Evolutionary conservation across 2,113 vertebrate genomes (phyloP).

Genomic region (Coreoperca whiteheadi): DNA sequence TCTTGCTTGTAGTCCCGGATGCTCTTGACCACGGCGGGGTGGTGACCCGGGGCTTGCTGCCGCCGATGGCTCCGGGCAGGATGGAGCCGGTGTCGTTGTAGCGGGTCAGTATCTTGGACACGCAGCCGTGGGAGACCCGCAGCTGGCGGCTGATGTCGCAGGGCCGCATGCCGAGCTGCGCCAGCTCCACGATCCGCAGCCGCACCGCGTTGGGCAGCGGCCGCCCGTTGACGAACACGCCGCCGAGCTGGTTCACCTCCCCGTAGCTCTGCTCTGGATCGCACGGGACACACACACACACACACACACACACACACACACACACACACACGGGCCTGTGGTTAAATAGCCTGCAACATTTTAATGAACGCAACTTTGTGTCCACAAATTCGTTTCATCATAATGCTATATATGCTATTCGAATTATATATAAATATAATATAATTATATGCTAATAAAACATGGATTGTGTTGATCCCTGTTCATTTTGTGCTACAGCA

Average conservation of each 20-base stretch:
- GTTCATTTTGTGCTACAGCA: not conserved
- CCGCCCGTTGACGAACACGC: conserved; percentile 93
- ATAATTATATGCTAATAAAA: too few species aligned
- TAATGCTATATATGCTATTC: too few species aligned
- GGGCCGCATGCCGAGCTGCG: conserved; percentile 93
- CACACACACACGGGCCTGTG: too few species aligned
- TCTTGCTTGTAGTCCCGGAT: conserved; percentile 93
- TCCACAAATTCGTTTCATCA: too few species aligned
- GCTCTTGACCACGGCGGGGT: conserved; percentile 92
- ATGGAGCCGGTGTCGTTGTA: conserved; percentile 96
- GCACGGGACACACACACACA: not conserved
- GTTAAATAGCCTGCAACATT: too few species aligned
- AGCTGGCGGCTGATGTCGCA: conserved; percentile 93
- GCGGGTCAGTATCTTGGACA: conserved; percentile 86
- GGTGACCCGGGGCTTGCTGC: conserved; percentile 94
- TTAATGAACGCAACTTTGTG: too few species aligned
- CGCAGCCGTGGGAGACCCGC: conserved; percentile 54
- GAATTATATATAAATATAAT: too few species aligned
- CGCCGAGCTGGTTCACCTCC: conserved; percentile 94
- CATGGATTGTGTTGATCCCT: not conserved
- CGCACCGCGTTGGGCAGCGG: conserved; percentile 92
- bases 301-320: too few species aligned
- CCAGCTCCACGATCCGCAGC: conserved; percentile 92
- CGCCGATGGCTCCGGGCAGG: conserved; percentile 93
- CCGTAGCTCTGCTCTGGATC: conserved; percentile 92